Evolutionary conservation across 2,888 invertebrate species (phyloP).

Genomic region (Cryptophagus acutangulus): DNA sequence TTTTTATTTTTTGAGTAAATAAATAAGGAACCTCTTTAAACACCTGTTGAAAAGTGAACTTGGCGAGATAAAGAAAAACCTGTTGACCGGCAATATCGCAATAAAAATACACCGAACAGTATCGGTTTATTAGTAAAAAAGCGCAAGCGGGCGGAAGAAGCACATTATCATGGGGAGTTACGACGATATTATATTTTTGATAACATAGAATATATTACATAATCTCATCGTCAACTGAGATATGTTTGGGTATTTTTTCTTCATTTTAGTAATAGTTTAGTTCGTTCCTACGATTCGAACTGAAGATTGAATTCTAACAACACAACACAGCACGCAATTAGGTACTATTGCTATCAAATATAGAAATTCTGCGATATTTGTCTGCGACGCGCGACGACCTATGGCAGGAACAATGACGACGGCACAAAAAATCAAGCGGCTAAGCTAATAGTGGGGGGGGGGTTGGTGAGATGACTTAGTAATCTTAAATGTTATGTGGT

Average conservation of each 20-base stretch:
- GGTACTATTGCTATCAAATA: constrained; percentile 49
- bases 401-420: constrained; percentile 51
- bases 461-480: constrained; percentile 16
- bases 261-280: constrained; percentile 23
- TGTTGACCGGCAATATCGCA: neutral
- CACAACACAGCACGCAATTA: constrained; percentile 40
- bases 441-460: constrained; percentile 39
- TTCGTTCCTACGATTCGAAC: too few relatives aligned
- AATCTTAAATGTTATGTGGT: neutral
- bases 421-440: constrained; percentile 51
- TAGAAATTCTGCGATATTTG: constrained; percentile 22
- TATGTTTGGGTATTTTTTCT: too few relatives aligned
- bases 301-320: constrained; percentile 29
- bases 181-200: constrained; percentile 22
- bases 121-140: too few relatives aligned
- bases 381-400: constrained; percentile 33
- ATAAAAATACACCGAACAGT: constrained; percentile 6
- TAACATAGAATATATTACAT: too few relatives aligned
- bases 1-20: too few relatives aligned
- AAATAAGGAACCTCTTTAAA: too few relatives aligned
- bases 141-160: constrained; percentile 37
- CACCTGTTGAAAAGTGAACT: too few relatives aligned
- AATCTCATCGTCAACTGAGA: too few relatives aligned
- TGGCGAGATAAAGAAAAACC: too few relatives aligned
- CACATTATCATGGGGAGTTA: constrained; percentile 44